Conservation (phyloP, 2,888 invertebrate genomes). For the Stenotaenia linearis region DNA sequence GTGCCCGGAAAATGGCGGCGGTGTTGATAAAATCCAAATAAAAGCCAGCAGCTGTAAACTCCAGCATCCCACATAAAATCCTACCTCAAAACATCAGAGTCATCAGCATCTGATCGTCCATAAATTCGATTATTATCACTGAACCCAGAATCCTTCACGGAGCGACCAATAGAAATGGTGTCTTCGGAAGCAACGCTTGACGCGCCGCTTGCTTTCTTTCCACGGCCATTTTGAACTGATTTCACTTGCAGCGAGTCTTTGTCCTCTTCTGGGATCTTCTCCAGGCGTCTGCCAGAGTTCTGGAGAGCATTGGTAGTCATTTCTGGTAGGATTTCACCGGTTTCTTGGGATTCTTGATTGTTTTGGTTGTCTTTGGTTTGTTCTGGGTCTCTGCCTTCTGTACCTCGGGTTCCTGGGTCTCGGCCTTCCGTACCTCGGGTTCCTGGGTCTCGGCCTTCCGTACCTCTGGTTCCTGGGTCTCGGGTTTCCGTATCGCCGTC, state of each 20-base stretch:
- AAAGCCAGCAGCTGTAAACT: background rate
- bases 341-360: too few relatives aligned
- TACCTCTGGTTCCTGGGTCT: too few relatives aligned
- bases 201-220: background rate
- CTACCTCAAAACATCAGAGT: conserved; percentile 28
- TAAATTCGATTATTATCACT: conserved; percentile 27
- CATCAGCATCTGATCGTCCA: conserved; percentile 21
- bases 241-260: background rate
- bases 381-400: too few relatives aligned
- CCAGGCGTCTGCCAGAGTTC: background rate
- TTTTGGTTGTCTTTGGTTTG: too few relatives aligned
- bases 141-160: conserved; percentile 26
- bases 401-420: too few relatives aligned
- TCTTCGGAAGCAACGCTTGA: conserved; percentile 2
- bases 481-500: too few relatives aligned
- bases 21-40: background rate
- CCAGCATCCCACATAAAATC: background rate
- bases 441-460: too few relatives aligned
- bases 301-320: background rate
- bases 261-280: conserved; percentile 28
- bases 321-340: background rate
- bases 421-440: too few relatives aligned
- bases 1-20: background rate
- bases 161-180: background rate
- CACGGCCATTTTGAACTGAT: background rate